These are phyloP conservation scores for Iselma pallidipennis DNA, from an alignment of 2,888 invertebrate species.

Conservation along the genomic window DNA sequence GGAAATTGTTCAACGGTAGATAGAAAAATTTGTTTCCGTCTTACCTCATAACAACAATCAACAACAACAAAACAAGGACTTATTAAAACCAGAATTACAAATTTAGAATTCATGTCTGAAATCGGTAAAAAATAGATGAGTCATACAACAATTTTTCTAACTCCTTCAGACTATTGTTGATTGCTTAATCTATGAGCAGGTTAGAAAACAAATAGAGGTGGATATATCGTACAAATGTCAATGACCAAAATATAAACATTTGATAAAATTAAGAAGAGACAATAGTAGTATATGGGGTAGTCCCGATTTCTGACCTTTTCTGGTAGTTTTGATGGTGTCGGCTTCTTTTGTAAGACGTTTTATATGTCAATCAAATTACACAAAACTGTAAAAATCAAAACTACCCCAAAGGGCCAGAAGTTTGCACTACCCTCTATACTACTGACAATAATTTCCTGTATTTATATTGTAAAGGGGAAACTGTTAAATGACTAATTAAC, in stretches of 20 bases:
- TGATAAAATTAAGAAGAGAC: neutral
- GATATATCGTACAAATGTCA: constrained; percentile 9
- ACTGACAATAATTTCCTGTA: neutral
- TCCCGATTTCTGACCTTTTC: too few species aligned
- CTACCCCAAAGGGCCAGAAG: too few species aligned
- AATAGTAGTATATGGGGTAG: too few species aligned
- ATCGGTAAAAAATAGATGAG: neutral
- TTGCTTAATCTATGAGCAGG: constrained; percentile 10
- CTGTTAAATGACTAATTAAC: neutral
- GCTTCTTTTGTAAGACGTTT: too few species aligned
- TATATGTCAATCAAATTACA: too few species aligned
- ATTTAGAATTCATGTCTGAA: neutral
- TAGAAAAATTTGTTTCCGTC: constrained; percentile 20
- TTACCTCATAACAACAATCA: constrained; percentile 12
- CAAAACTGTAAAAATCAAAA: too few species aligned
- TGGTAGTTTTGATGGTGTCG: too few species aligned
- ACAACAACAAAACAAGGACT: neutral
- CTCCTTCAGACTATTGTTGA: neutral
- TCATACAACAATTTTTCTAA: neutral
- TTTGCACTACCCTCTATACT: too few species aligned
- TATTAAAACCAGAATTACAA: neutral
- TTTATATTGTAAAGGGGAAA: neutral
- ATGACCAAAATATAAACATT: constrained; percentile 18
- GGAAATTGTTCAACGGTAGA: constrained; percentile 29
- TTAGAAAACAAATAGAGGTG: constrained; percentile 12